phyloP scores from a whole-genome alignment of 2,888 invertebrate species.

The Scaptomyza reducta region DNA sequence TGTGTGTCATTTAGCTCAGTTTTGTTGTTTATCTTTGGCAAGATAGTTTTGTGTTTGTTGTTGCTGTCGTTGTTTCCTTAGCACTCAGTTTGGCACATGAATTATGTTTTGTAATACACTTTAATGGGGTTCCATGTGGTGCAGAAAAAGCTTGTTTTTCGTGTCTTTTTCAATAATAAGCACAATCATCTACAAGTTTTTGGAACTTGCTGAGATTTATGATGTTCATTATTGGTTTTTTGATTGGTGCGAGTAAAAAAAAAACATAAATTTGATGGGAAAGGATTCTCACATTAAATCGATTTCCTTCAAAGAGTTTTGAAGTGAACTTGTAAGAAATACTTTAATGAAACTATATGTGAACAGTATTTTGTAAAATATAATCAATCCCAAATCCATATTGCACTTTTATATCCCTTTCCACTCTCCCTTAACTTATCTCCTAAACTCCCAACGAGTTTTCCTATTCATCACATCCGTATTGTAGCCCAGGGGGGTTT shows the following conservation, averaged over 20 bases:
- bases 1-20: slow-evolving; percentile 27
- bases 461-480: slow-evolving; percentile 15
- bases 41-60: slow-evolving; percentile 15
- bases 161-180: neutral
- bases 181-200: slow-evolving; percentile 7
- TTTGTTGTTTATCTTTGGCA: slow-evolving; percentile 39
- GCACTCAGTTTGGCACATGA: slow-evolving; percentile 41
- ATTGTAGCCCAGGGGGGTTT: neutral
- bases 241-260: neutral
- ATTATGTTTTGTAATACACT: slow-evolving; percentile 46
- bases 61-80: slow-evolving; percentile 32
- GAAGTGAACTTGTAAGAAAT: too few species aligned
- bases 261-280: too few species aligned
- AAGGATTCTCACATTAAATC: neutral
- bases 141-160: slow-evolving; percentile 22
- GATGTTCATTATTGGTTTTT: neutral
- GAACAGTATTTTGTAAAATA: too few species aligned
- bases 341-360: too few species aligned
- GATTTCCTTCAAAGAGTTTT: neutral
- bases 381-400: too few species aligned
- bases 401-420: neutral
- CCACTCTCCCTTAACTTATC: neutral
- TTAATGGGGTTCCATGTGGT: slow-evolving; percentile 27
- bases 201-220: neutral
- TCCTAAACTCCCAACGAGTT: slow-evolving; percentile 6